phyloP scores from a whole-genome alignment of 2,797 vertebrate genomes.

The Cryptoblepharus egeriae region DNA sequence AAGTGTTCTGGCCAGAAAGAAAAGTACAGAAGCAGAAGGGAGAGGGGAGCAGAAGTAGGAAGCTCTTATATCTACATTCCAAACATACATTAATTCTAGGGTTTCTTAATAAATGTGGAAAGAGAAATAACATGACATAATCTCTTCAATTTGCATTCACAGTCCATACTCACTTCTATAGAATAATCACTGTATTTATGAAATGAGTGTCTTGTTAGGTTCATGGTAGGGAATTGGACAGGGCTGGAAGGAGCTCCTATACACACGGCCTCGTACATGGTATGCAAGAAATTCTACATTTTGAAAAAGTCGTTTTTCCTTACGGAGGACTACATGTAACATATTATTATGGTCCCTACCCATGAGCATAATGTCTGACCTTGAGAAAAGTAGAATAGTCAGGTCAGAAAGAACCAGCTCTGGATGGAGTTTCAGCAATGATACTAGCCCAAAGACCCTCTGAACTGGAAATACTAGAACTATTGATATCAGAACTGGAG shows the following conservation, averaged over 20 bases:
- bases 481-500: too few relatives aligned
- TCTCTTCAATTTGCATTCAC: conserved; percentile 42
- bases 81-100: conserved; percentile 36
- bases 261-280: background rate
- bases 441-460: too few relatives aligned
- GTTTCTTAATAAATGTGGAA: conserved; percentile 44
- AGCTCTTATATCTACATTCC: conserved; percentile 37
- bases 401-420: too few relatives aligned
- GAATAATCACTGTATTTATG: background rate
- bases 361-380: too few relatives aligned
- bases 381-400: too few relatives aligned
- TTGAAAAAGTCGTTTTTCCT: background rate
- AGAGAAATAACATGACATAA: conserved; percentile 43
- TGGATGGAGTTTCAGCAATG: too few relatives aligned
- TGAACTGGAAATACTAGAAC: too few relatives aligned
- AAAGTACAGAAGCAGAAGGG: conserved; percentile 19
- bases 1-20: conserved; percentile 19
- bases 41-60: conserved; percentile 10
- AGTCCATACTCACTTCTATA: conserved; percentile 17
- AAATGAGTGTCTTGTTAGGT: background rate
- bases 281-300: background rate
- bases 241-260: background rate
- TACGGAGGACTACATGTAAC: too few relatives aligned
- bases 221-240: background rate
- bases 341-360: too few relatives aligned